Base-by-base conservation (phyloP, 2,113 vertebrate species). In the Pelusios castaneus region DNA sequence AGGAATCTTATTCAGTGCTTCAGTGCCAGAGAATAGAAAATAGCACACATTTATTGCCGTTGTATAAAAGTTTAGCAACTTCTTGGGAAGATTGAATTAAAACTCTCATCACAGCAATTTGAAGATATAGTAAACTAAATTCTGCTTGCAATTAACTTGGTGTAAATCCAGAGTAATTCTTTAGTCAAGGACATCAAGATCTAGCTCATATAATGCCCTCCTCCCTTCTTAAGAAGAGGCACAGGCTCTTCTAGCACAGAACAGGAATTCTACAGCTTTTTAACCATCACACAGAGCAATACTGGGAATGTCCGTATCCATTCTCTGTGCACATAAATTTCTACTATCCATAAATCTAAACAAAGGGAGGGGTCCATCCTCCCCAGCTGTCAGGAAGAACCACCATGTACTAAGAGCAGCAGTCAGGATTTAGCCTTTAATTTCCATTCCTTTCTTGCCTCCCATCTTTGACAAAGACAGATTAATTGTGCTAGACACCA, bases 261-360 rank as follows among this genome's bases (percentile, higher is more conserved):
- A 81, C 8, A 88, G 58, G 84, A 93, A 94, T 89, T 93, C 21
- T 60, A 85, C 43, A 92, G 56, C 5, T 73, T 52, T 85, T 88
- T 31, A 87, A 82, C 55, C 24, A 58, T 47, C 86, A 22, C 38
- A 80, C 47, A 91, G 10, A 47, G 49, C 85, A 85, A 63, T 88
- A 88, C 81, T 47, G 2, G 84, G 14, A 8, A 41, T 31, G 10
- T 17, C 80, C 73, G 84, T 73, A 58, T 34, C 82, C 10, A 89
- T 80, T 82, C 45, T 55, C 38, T 94, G 77, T 27, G 54, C 63
- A 90, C 92, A 85, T 27, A 89, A 75, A 75, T 45, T 75, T 45
- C 73, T 45, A 11, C 10, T 45, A 91, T 43, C 25, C 84, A 6
- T 77, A 16, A 29, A 86, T 43, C 56, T 63, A 82, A 90, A 12